A percentile compares a stretch with the other conserved stretches of the same genome.
Conservation (phyloP, 2,797 vertebrate species). For the Chaetodon trifasciatus region DNA sequence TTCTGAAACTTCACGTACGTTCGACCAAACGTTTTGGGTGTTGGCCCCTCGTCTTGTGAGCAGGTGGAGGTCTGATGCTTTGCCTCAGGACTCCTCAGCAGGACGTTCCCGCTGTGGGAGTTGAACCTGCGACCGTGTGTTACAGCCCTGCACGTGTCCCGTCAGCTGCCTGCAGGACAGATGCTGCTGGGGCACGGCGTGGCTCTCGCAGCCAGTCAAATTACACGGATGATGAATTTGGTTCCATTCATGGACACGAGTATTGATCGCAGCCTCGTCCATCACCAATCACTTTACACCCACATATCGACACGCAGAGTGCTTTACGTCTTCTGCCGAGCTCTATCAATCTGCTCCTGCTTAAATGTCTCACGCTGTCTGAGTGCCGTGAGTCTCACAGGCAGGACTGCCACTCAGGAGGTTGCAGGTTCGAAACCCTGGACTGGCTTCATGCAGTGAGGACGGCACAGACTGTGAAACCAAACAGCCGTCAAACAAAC, state of each 20-base stretch:
- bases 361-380: neutral
- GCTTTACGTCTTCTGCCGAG: neutral
- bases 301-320: slow-evolving; percentile 35
- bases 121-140: neutral
- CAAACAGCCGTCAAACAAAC: too few species aligned
- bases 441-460: too few species aligned
- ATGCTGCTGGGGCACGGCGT: neutral
- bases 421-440: neutral
- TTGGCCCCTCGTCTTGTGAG: neutral
- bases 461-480: too few species aligned
- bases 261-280: slow-evolving; percentile 43
- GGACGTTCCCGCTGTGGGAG: neutral
- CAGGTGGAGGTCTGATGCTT: neutral
- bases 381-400: neutral
- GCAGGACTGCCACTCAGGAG: neutral
- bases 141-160: neutral
- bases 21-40: too few species aligned
- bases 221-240: slow-evolving; percentile 40
- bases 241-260: slow-evolving; percentile 4
- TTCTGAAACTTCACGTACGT: too few species aligned
- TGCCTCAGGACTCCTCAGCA: neutral
- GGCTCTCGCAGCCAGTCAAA: slow-evolving; percentile 27
- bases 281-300: slow-evolving; percentile 45
- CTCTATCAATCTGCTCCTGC: slow-evolving; percentile 10
- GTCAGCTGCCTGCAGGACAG: slow-evolving; percentile 10